Evolutionary conservation across 2,888 invertebrate species (phyloP).

Genomic region (Phaonia tiefii): DNA sequence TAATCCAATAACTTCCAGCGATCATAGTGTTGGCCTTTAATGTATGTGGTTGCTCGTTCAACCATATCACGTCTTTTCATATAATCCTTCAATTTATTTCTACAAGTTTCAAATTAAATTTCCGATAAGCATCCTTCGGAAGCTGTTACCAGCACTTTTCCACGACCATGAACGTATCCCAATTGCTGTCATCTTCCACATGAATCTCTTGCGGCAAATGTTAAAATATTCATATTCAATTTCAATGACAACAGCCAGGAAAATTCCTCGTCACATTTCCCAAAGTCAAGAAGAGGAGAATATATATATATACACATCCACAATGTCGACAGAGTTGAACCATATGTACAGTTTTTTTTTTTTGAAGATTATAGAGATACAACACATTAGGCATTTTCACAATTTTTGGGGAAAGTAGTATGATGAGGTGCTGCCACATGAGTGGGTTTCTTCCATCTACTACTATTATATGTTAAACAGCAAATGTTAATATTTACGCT

Average conservation of each 20-base stretch:
- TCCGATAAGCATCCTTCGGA: neutral
- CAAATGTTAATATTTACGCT: constrained; percentile 33
- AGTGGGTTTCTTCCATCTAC: too few species aligned
- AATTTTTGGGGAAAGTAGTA: neutral
- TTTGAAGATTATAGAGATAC: constrained; percentile 1
- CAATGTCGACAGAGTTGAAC: neutral
- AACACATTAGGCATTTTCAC: constrained; percentile 9
- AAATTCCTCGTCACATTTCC: constrained; percentile 30
- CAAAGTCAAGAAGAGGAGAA: constrained; percentile 22
- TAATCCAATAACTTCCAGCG: too few species aligned
- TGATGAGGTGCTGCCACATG: too few species aligned
- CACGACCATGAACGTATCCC: constrained; percentile 11
- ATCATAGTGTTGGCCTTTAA: too few species aligned
- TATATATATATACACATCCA: neutral
- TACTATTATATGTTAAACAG: constrained; percentile 15
- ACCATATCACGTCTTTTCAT: too few species aligned
- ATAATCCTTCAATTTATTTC: too few species aligned
- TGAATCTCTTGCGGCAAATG: neutral
- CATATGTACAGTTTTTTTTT: constrained; percentile 26
- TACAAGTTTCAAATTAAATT: neutral
- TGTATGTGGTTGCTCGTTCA: too few species aligned
- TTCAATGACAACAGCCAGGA: neutral
- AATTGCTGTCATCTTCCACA: constrained; percentile 25
- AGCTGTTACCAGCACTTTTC: neutral
- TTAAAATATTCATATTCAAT: constrained; percentile 30